These are phyloP conservation scores for Tupaia tana DNA, from an alignment of 2,113 vertebrate species.

Conservation along the genomic window DNA sequence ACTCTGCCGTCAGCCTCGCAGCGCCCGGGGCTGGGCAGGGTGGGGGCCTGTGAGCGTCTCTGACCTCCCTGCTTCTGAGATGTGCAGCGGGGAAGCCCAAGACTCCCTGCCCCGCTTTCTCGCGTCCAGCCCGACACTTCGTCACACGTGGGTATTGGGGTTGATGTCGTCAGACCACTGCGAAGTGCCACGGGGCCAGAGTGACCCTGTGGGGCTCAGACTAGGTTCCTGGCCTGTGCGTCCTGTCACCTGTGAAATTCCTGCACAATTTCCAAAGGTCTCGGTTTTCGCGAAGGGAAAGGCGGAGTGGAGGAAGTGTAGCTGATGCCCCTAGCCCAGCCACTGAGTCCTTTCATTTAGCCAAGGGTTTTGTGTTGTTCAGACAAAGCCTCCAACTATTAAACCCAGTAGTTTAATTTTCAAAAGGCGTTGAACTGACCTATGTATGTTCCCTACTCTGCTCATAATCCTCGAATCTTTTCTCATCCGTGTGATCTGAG, in stretches of 20 bases:
- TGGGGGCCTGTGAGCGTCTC: too few species aligned
- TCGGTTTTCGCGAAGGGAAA: neutral
- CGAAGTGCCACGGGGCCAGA: too few species aligned
- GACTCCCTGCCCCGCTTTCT: neutral
- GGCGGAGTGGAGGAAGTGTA: neutral
- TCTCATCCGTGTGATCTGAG: neutral
- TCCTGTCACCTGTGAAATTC: neutral
- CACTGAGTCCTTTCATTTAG: neutral
- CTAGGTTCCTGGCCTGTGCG: neutral
- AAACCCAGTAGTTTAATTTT: neutral
- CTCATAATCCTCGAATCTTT: neutral
- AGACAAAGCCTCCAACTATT: neutral
- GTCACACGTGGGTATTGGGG: too few species aligned
- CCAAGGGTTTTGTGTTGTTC: neutral
- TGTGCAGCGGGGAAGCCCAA: neutral
- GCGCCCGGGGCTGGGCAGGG: too few species aligned
- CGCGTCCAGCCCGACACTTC: too few species aligned
- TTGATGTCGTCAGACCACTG: neutral
- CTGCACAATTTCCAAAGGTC: neutral
- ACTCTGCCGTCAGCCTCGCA: too few species aligned
- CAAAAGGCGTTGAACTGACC: neutral
- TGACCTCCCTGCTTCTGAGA: neutral
- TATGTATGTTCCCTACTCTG: neutral
- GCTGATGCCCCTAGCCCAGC: neutral
- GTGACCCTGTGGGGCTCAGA: neutral